Conservation (phyloP, 2,797 vertebrate species). For the Dicrostonyx torquatus region DNA sequence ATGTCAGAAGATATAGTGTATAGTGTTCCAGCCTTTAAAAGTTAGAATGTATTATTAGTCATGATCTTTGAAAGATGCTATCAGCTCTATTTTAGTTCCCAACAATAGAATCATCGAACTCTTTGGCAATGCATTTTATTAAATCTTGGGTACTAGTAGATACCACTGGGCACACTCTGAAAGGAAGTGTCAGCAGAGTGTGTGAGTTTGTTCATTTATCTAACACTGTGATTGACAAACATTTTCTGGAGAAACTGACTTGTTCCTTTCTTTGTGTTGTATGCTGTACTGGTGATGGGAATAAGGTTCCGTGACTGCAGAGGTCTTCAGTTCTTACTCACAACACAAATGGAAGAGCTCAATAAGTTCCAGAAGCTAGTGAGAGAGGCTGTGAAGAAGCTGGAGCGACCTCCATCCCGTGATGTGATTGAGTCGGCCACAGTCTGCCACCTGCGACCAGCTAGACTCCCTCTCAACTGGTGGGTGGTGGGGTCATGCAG, state of each 20-base stretch:
- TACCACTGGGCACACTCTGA: neutral
- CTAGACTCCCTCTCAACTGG: slow-evolving; percentile 97
- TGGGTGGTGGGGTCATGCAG: slow-evolving; percentile 82
- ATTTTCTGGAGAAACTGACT: slow-evolving; percentile 45
- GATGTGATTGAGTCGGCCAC: slow-evolving; percentile 95
- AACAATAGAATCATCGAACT: neutral
- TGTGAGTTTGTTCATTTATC: neutral
- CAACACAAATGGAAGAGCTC: slow-evolving; percentile 94
- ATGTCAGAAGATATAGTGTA: neutral
- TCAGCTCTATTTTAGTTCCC: neutral
- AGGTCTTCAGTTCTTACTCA: slow-evolving; percentile 95
- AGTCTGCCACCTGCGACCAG: slow-evolving; percentile 94
- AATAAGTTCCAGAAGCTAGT: slow-evolving; percentile 95
- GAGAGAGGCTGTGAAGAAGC: slow-evolving; percentile 94
- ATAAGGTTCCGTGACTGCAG: slow-evolving; percentile 94
- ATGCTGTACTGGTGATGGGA: slow-evolving; percentile 49
- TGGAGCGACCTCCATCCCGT: slow-evolving; percentile 94
- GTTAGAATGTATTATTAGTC: neutral
- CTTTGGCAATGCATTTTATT: neutral
- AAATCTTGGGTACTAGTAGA: neutral
- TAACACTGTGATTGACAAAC: neutral
- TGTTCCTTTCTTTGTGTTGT: neutral
- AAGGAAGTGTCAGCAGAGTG: neutral
- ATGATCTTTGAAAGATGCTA: neutral
- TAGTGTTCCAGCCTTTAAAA: neutral